Conservation (phyloP, 1,140 invertebrate genomes). For the Drosophila ambigua region DNA sequence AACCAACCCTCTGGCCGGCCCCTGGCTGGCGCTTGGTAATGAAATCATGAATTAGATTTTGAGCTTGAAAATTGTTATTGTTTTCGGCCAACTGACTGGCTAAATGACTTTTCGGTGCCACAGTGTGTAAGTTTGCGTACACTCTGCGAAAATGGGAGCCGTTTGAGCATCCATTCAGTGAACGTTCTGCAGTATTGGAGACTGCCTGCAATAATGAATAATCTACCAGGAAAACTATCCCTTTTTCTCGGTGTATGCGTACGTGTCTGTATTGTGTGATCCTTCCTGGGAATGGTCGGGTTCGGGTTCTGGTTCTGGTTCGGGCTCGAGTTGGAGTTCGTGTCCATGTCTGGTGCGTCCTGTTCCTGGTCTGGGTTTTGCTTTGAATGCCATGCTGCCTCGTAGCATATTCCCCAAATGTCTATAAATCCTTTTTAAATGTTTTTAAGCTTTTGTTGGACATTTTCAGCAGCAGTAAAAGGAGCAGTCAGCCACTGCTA, state of each 20-base stretch:
- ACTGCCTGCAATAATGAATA: too few species aligned
- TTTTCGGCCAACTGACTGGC: constrained; percentile 67
- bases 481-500: constrained; percentile 27
- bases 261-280: constrained; percentile 25
- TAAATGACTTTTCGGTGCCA: constrained; percentile 74
- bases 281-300: background rate
- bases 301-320: background rate
- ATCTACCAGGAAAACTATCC: too few species aligned
- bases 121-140: constrained; percentile 1
- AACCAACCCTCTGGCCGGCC: constrained; percentile 17
- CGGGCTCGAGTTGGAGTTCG: too few species aligned
- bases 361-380: constrained; percentile 33
- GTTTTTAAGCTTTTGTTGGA: constrained; percentile 83
- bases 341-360: background rate
- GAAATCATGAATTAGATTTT: constrained; percentile 81
- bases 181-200: too few species aligned
- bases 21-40: constrained; percentile 53
- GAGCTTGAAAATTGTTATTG: constrained; percentile 81
- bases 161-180: too few species aligned
- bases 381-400: constrained; percentile 48
- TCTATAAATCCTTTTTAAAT: constrained; percentile 83
- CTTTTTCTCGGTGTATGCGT: constrained; percentile 2
- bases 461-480: constrained; percentile 64
- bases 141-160: too few species aligned
- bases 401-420: constrained; percentile 79